Evolutionary conservation across 2,113 vertebrate species (phyloP).

Genomic region (Macroglossus sobrinus): DNA sequence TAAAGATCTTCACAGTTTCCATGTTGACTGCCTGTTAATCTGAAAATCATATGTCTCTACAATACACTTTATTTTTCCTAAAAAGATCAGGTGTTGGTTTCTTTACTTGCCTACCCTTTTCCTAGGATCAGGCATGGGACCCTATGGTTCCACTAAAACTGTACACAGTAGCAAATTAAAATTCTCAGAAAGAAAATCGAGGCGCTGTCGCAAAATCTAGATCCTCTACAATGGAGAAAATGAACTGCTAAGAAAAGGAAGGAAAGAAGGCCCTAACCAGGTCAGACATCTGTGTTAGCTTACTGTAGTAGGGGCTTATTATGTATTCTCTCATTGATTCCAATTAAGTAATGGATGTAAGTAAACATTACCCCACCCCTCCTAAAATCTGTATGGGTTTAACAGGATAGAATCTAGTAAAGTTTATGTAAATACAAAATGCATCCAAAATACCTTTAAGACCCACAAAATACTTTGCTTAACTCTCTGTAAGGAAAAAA

Average conservation of each 20-base stretch:
- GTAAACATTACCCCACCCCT: background rate
- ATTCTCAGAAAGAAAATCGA: background rate
- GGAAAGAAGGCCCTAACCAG: background rate
- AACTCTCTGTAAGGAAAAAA: slow-evolving; percentile 8
- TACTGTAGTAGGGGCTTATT: background rate
- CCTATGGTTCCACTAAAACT: background rate
- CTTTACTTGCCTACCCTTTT: background rate
- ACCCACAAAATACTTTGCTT: background rate
- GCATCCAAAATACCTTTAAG: background rate
- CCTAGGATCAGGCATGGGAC: background rate
- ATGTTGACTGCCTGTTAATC: background rate
- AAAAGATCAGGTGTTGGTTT: background rate
- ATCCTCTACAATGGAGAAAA: background rate
- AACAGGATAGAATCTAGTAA: background rate
- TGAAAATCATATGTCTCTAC: background rate
- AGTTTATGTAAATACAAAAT: background rate
- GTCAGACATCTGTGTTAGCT: background rate
- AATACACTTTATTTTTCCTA: background rate
- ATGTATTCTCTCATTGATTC: background rate
- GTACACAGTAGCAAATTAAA: background rate
- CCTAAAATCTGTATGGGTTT: background rate
- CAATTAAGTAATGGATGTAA: background rate
- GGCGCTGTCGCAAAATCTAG: background rate
- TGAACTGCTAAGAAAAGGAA: background rate
- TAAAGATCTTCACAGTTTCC: background rate